phyloP scores from a whole-genome alignment of 1,140 invertebrate genomes.

The Schlechtendalia chinensis region DNA sequence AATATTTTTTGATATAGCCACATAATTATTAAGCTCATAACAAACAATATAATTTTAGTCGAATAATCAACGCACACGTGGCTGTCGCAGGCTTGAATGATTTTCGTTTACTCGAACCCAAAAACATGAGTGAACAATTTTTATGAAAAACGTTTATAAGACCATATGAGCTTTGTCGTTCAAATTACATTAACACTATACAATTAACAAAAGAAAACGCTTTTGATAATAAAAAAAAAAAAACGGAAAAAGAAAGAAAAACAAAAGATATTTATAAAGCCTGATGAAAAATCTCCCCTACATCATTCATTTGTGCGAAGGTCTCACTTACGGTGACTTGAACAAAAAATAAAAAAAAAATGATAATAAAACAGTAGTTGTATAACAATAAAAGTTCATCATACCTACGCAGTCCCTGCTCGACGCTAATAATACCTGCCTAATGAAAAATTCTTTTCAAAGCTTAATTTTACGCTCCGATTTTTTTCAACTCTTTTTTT shows the following conservation, averaged over 20 bases:
- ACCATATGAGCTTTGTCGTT: neutral
- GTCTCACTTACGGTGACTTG: neutral
- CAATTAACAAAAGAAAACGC: neutral
- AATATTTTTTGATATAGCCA: no score
- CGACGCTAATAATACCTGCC: constrained; percentile 27
- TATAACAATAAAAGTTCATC: constrained; percentile 48
- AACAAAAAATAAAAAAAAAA: constrained; percentile 2
- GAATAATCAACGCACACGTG: neutral
- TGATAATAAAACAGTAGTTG: constrained; percentile 23
- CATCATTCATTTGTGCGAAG: neutral
- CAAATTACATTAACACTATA: constrained; percentile 4
- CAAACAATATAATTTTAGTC: no score
- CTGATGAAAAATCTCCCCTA: constrained; percentile 9
- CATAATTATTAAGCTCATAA: no score
- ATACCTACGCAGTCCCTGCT: neutral
- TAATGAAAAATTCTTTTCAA: constrained; percentile 46
- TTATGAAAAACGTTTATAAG: neutral
- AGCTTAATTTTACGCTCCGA: constrained; percentile 41
- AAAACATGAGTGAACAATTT: neutral
- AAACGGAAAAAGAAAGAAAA: neutral
- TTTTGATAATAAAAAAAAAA: neutral
- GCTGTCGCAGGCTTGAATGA: neutral
- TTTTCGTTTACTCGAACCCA: neutral
- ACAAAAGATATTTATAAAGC: neutral
- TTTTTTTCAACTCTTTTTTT: constrained; percentile 13